Conservation (phyloP, 2,797 vertebrate genomes). For the Pseudotriccus pelzelni region DNA sequence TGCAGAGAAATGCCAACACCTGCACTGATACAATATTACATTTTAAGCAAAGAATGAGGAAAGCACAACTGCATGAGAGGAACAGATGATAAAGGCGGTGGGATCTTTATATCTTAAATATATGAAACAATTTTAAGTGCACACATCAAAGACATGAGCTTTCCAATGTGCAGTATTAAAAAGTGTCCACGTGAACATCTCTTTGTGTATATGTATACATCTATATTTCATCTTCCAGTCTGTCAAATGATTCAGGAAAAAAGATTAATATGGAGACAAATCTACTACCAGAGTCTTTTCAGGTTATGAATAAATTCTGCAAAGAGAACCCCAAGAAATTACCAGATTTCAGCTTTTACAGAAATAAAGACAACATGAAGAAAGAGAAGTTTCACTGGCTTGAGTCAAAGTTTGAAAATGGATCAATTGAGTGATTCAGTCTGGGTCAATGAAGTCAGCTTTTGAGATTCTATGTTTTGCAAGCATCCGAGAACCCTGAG, state of each 20-base stretch:
- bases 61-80: neutral
- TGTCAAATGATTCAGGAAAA: neutral
- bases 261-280: neutral
- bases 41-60: neutral
- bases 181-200: rapidly evolving
- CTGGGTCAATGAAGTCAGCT: neutral
- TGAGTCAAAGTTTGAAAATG: neutral
- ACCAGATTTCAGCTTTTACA: neutral
- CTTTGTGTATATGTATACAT: neutral
- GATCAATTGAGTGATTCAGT: rapidly evolving
- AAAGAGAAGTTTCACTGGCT: neutral
- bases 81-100: neutral
- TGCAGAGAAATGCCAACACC: neutral
- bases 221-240: neutral
- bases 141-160: neutral
- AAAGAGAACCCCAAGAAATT: neutral
- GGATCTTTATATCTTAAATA: neutral
- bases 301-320: neutral
- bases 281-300: neutral
- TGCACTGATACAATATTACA: neutral
- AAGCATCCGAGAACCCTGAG: neutral
- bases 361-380: neutral
- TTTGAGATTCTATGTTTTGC: neutral
- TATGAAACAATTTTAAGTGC: neutral
- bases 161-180: neutral